Conservation (phyloP, 2,888 invertebrate species). For the Drosophila parthenogenetica region DNA sequence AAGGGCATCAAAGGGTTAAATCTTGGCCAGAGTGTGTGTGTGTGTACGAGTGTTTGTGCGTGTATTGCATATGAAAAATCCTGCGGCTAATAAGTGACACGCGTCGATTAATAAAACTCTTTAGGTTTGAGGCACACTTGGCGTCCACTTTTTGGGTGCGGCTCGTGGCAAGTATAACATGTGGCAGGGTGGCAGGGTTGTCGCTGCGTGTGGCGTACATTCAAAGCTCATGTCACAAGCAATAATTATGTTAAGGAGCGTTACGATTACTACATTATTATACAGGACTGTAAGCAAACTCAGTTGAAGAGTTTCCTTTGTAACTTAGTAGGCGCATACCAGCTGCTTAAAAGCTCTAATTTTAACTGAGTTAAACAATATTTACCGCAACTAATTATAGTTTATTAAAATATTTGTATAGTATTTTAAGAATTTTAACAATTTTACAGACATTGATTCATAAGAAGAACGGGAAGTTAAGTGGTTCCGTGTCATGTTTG, state of each 20-base stretch:
- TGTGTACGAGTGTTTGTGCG: conserved; percentile 32
- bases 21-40: conserved; percentile 8
- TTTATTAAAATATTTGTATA: conserved; percentile 20
- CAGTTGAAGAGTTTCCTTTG: not conserved
- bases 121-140: conserved; percentile 31
- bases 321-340: conserved; percentile 3
- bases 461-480: not conserved
- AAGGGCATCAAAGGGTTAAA: conserved; percentile 69
- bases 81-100: conserved; percentile 79
- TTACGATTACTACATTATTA: conserved; percentile 41
- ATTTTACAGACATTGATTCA: conserved; percentile 15
- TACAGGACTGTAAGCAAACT: not conserved
- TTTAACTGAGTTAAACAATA: conserved; percentile 6
- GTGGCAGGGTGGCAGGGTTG: conserved; percentile 11
- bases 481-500: too few relatives aligned
- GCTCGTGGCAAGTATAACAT: conserved; percentile 4
- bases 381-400: conserved; percentile 13
- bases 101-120: conserved; percentile 76
- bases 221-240: conserved; percentile 67
- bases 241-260: conserved; percentile 69
- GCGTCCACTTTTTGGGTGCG: conserved; percentile 34
- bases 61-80: conserved; percentile 68
- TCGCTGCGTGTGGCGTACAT: conserved; percentile 57
- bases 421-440: conserved; percentile 10
- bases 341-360: conserved; percentile 6